Conservation (phyloP, 2,888 invertebrate genomes). For the Caenorhabditis uteleia region DNA sequence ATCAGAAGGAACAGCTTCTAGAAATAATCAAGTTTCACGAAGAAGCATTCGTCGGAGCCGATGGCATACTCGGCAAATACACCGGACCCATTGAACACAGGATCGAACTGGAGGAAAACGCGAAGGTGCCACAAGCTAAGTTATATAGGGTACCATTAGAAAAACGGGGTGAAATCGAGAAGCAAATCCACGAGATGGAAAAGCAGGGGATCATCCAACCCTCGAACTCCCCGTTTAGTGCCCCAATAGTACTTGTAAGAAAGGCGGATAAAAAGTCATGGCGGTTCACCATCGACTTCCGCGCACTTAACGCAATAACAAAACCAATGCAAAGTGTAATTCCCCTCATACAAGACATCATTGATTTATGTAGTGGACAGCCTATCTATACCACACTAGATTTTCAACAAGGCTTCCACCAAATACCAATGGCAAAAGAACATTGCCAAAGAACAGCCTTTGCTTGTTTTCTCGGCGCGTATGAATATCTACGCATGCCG, state of each 20-base stretch:
- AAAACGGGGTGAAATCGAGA: background rate
- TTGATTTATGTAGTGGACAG: no score
- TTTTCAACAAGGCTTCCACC: background rate
- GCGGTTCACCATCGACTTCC: no score
- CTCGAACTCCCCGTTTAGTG: background rate
- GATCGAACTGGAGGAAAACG: no score
- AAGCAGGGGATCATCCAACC: background rate
- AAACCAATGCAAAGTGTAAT: background rate
- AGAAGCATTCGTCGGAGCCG: background rate
- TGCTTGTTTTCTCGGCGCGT: no score
- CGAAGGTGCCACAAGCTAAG: background rate
- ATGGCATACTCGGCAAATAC: background rate
- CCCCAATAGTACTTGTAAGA: background rate
- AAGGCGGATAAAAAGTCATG: background rate
- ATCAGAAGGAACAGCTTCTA: background rate
- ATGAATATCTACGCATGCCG: no score
- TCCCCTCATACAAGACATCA: background rate
- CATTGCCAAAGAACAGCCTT: background rate
- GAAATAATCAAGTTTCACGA: background rate
- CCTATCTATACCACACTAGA: conserved; percentile 10
- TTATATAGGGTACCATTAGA: background rate
- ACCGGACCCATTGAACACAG: background rate
- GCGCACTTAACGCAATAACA: background rate
- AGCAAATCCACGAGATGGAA: background rate
- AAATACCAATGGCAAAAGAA: background rate